phyloP scores from a whole-genome alignment of 2,888 invertebrate species.

The Dione vanillae region DNA sequence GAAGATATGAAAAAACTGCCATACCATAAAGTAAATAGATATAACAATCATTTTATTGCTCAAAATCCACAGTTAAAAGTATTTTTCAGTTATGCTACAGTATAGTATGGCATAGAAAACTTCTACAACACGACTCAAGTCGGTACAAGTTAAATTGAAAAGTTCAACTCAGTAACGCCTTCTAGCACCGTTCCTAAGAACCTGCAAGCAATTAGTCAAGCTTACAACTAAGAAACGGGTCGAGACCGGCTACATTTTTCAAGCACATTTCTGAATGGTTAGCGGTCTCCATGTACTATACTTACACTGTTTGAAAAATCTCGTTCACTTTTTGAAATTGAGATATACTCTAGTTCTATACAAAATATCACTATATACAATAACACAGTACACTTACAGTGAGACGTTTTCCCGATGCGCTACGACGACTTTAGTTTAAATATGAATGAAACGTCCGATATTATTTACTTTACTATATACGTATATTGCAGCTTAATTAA shows the following conservation, averaged over 20 bases:
- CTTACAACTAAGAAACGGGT: conserved; percentile 43
- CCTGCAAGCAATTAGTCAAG: conserved; percentile 44
- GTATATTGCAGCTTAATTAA: not conserved
- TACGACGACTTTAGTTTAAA: too few species aligned
- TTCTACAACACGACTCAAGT: conserved; percentile 37
- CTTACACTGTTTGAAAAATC: conserved; percentile 25
- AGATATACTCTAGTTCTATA: too few species aligned
- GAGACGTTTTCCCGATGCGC: too few species aligned
- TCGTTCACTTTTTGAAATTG: conserved; percentile 8
- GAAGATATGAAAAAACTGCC: too few species aligned
- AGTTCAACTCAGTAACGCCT: conserved; percentile 34
- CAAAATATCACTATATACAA: too few species aligned
- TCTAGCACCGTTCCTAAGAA: conserved; percentile 38
- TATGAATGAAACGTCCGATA: not conserved
- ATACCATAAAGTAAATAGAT: too few species aligned
- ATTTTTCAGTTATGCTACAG: not conserved
- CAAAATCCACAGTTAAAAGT: not conserved
- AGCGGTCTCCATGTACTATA: conserved; percentile 33
- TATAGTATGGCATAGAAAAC: conserved; percentile 20
- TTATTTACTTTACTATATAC: not conserved
- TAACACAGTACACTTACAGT: too few species aligned
- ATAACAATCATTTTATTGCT: too few species aligned
- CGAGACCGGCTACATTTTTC: conserved; percentile 39
- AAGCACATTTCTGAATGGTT: conserved; percentile 33
- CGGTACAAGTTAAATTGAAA: conserved; percentile 48